phyloP scores from a whole-genome alignment of 1,140 invertebrate species.

The Trichogramma pretiosum region DNA sequence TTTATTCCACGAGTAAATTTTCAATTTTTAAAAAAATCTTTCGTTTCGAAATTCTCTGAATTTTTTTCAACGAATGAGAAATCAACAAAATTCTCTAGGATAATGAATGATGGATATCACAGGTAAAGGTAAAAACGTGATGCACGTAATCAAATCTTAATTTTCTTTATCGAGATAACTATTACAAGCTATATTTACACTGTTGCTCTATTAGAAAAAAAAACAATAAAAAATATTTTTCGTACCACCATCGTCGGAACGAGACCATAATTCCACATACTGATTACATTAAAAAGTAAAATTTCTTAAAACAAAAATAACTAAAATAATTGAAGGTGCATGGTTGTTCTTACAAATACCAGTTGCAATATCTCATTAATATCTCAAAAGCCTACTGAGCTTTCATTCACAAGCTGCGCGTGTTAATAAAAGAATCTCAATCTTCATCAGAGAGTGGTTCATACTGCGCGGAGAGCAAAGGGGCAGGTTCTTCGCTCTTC shows the following conservation, averaged over 20 bases:
- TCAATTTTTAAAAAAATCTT: slow-evolving; percentile 12
- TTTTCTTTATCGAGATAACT: too few relatives aligned
- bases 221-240: slow-evolving; percentile 7
- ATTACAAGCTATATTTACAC: slow-evolving; percentile 15
- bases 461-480: slow-evolving; percentile 74
- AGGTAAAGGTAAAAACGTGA: slow-evolving; percentile 16
- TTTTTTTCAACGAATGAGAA: slow-evolving; percentile 4
- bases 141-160: slow-evolving; percentile 1
- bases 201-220: neutral
- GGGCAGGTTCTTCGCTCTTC: slow-evolving; percentile 60
- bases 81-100: slow-evolving; percentile 11
- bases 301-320: slow-evolving; percentile 4
- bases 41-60: slow-evolving; percentile 9
- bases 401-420: too few relatives aligned
- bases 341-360: slow-evolving; percentile 13
- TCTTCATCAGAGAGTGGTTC: slow-evolving; percentile 82
- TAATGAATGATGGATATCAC: slow-evolving; percentile 14
- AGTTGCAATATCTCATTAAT: slow-evolving; percentile 10
- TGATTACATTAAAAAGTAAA: too few relatives aligned
- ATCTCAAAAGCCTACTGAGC: too few relatives aligned
- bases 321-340: slow-evolving; percentile 5
- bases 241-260: too few relatives aligned
- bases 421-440: too few relatives aligned
- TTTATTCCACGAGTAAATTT: too few relatives aligned
- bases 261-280: too few relatives aligned